Evolutionary conservation across 2,113 vertebrate genomes (phyloP).

Genomic region (Terrapene triunguis): DNA sequence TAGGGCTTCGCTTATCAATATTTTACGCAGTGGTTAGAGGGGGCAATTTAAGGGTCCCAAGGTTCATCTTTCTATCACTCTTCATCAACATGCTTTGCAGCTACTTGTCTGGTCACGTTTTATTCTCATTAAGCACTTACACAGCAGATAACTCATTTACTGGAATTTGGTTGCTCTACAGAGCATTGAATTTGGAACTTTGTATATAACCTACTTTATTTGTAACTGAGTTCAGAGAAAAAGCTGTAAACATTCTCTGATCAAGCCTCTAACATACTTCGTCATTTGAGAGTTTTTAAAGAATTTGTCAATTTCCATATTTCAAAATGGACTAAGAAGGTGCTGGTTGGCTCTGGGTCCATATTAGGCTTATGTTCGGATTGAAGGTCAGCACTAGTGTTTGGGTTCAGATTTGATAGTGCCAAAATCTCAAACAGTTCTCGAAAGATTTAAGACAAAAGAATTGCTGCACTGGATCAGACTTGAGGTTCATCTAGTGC

Average conservation of each 20-base stretch:
- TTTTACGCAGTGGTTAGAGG: not conserved
- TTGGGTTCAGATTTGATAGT: not conserved
- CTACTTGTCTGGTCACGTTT: not conserved
- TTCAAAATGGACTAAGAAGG: no score
- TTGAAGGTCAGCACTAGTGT: fast-evolving
- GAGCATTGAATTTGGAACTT: not conserved
- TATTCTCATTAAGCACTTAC: not conserved
- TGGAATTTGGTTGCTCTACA: not conserved
- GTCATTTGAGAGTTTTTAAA: not conserved
- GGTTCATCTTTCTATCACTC: not conserved
- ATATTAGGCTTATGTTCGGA: not conserved
- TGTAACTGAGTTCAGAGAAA: not conserved
- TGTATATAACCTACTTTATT: not conserved
- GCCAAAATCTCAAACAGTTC: not conserved
- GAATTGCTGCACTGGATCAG: not conserved
- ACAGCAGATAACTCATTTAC: not conserved
- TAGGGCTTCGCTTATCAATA: not conserved
- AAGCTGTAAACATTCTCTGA: not conserved
- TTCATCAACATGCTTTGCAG: not conserved
- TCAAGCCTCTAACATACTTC: not conserved
- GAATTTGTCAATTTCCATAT: no score
- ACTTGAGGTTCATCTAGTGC: not conserved
- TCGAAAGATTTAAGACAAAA: not conserved
- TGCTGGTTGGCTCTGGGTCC: no score
- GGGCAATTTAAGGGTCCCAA: not conserved